Percentiles rank a stretch among this genome's conserved stretches.
phyloP scores from a whole-genome alignment of 2,888 invertebrate species.

The Noctua pronuba region DNA sequence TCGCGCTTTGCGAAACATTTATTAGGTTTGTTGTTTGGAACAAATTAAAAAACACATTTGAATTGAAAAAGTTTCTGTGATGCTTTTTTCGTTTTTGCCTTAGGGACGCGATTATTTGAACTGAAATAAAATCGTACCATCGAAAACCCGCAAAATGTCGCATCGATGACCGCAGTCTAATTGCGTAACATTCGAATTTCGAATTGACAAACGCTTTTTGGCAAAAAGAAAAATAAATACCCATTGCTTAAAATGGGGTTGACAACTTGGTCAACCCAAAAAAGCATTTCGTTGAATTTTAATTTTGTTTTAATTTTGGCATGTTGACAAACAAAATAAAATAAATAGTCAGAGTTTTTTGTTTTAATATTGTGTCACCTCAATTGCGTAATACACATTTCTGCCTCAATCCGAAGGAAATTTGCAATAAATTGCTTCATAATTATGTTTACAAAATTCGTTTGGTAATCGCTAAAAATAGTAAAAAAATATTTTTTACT shows the following conservation, averaged over 20 bases:
- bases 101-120: neutral
- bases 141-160: neutral
- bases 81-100: too few species aligned
- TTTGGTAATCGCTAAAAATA: neutral
- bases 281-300: neutral
- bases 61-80: neutral
- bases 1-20: neutral
- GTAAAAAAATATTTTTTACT: too few species aligned
- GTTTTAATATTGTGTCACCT: too few species aligned
- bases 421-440: neutral
- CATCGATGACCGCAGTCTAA: conserved; percentile 3
- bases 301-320: neutral
- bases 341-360: too few species aligned
- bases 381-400: neutral
- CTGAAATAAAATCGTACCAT: neutral
- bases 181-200: neutral
- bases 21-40: neutral
- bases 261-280: neutral
- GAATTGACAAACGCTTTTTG: neutral
- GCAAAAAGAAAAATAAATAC: neutral
- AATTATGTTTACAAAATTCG: neutral
- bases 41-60: neutral
- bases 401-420: neutral
- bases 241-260: neutral
- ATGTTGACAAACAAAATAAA: too few species aligned